These are phyloP conservation scores for Andrena trimmerana DNA, from an alignment of 2,888 invertebrate species.

Conservation along the genomic window DNA sequence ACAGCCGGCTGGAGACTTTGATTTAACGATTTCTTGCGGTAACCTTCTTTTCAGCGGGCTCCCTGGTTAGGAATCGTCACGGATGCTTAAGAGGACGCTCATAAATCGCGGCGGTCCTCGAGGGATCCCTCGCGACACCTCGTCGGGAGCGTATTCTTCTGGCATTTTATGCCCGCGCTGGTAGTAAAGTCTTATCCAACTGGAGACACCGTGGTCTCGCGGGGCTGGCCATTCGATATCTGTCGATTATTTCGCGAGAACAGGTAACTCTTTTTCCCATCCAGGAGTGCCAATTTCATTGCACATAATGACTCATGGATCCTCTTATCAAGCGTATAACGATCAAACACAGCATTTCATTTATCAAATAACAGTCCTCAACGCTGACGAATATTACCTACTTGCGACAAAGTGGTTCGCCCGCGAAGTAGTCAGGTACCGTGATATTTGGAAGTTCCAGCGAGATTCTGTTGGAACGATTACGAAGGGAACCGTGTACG, in stretches of 20 bases:
- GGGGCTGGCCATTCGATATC: conserved; percentile 43
- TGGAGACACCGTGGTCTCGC: conserved; percentile 42
- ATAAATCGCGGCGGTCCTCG: conserved; percentile 64
- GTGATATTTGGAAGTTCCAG: too few species aligned
- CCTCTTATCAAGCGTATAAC: neutral
- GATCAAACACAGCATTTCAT: too few species aligned
- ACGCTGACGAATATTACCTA: too few species aligned
- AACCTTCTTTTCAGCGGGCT: conserved; percentile 34
- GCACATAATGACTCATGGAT: neutral
- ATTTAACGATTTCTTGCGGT: conserved; percentile 56
- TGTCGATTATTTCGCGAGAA: conserved; percentile 19
- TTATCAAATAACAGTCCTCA: too few species aligned
- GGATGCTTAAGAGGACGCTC: conserved; percentile 56
- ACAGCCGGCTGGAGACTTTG: conserved; percentile 47
- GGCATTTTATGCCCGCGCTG: conserved; percentile 66
- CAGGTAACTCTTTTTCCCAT: neutral
- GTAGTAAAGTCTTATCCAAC: conserved; percentile 70
- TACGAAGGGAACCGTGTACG: too few species aligned
- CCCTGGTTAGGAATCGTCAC: conserved; percentile 53
- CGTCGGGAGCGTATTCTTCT: conserved; percentile 71
- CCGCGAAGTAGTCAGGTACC: too few species aligned
- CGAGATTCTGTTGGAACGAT: neutral
- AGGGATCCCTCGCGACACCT: conserved; percentile 67
- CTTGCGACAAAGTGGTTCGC: too few species aligned
- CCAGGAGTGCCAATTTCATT: neutral